Base-by-base conservation (phyloP, 1,140 invertebrate genomes). In the Ptiloglossa arizonensis region DNA sequence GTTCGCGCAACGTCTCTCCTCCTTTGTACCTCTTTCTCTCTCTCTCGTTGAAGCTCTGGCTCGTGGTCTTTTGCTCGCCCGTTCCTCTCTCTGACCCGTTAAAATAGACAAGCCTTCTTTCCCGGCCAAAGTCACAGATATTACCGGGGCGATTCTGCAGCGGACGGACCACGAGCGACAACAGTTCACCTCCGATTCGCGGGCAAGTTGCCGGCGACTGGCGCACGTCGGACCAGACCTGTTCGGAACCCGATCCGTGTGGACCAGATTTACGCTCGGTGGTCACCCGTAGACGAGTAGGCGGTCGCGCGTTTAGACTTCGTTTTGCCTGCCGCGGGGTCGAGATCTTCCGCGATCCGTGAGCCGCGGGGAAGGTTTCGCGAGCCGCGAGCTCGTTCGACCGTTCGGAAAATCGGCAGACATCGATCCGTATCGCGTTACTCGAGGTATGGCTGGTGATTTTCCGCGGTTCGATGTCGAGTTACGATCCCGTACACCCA, bases 91-190 rank as follows among this genome's bases (percentile, higher is more conserved):
- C 82, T 79, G 86, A 87, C 80, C 84, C 81, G 87, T 90, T 90
- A 91, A 91, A 91, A 90, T 91, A 90, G 89, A 90, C 89, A 86
- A 91, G 86, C 74, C 85, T 89, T 88, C 85, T 86, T 90, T 87
- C 87, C 86, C 86, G 81, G 85, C 87, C 84, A 87, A 88, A 90
- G 86, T 88, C 86, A 86, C 80, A 87, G 87, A 89, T 90, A 90
- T 90, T 88, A 86, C 80, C 77, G 87, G 84, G 44, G 62, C 77
- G 72, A 82, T 82, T 78, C 80, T 74, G 78, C 71, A 71, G 79
- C 76, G 83, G 80, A 81, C 81, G 69, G 66, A 52, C 57, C 70
- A 15, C 4, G 52, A 52, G 32, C 29, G 24, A 82, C 72, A 57
- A 83, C 88, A 89, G 89, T 91, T 82, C 81, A 87, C 84, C 85